These are phyloP conservation scores for Streblospio benedicti DNA, from an alignment of 1,140 invertebrate genomes.

Conservation along the genomic window DNA sequence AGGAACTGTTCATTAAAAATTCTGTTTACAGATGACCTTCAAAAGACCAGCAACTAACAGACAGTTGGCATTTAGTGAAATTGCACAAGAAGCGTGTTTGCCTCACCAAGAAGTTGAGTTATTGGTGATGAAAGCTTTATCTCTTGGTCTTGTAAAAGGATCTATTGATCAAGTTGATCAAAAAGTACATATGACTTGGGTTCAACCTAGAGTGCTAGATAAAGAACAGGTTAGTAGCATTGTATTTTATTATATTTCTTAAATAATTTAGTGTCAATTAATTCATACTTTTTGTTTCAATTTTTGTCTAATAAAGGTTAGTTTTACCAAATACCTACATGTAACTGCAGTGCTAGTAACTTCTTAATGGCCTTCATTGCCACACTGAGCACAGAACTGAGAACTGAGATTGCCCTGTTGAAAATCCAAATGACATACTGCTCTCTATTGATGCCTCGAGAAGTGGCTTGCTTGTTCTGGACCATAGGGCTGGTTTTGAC, in stretches of 20 bases:
- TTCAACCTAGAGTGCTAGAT: constrained; percentile 83
- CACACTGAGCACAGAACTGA: not conserved
- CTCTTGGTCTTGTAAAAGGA: constrained; percentile 86
- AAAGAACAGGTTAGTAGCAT: constrained; percentile 51
- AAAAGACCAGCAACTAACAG: constrained; percentile 58
- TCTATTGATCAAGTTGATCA: constrained; percentile 87
- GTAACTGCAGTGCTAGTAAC: not conserved
- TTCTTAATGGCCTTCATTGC: not conserved
- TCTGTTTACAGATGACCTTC: constrained; percentile 57
- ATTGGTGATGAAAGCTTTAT: constrained; percentile 94
- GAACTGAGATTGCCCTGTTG: not conserved
- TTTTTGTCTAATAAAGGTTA: not conserved
- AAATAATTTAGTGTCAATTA: not conserved
- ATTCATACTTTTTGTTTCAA: not conserved
- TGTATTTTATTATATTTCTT: not conserved
- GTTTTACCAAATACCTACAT: not conserved
- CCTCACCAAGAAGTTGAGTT: constrained; percentile 74
- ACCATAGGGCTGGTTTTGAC: no score
- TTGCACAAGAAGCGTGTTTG: constrained; percentile 73
- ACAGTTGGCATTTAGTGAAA: constrained; percentile 82
- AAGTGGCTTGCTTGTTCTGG: no score
- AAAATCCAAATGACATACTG: no score
- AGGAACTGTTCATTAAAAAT: not conserved
- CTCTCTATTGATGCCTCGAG: no score
- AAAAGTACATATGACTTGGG: constrained; percentile 77